A percentile compares a stretch with the other conserved stretches of the same genome.
These are phyloP conservation scores for Myathropa florea DNA, from an alignment of 2,888 invertebrate genomes.

Conservation along the genomic window DNA sequence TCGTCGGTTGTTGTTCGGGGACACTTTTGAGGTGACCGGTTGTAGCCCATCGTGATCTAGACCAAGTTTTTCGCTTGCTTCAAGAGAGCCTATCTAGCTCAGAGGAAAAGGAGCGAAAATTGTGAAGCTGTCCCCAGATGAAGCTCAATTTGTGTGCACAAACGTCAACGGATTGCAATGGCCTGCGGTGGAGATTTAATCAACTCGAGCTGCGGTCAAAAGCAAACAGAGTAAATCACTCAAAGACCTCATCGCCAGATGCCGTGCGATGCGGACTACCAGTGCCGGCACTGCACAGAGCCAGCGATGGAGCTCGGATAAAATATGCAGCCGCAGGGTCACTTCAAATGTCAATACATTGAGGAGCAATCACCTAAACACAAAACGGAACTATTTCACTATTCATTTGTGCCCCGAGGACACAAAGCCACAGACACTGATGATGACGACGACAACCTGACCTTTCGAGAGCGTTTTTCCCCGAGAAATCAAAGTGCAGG, in stretches of 20 bases:
- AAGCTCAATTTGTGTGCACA: neutral
- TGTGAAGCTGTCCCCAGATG: no score
- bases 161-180: neutral
- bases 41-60: no score
- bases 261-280: neutral
- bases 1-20: neutral
- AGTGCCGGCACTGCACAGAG: neutral
- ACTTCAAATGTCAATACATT: conserved; percentile 10
- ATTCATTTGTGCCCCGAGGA: conserved; percentile 1
- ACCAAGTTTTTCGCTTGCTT: no score
- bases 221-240: neutral
- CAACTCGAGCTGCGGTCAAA: neutral
- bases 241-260: no score
- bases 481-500: neutral
- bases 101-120: no score
- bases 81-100: no score
- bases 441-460: neutral
- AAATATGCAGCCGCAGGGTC: neutral
- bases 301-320: neutral
- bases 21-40: no score
- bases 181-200: neutral
- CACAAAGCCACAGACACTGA: neutral
- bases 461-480: neutral
- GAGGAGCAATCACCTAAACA: conserved; percentile 9
- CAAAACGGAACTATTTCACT: conserved; percentile 14